A percentile compares a stretch with the other conserved stretches of the same genome.
Conservation (phyloP, 1,140 invertebrate species). For the Theocolax elegans region DNA sequence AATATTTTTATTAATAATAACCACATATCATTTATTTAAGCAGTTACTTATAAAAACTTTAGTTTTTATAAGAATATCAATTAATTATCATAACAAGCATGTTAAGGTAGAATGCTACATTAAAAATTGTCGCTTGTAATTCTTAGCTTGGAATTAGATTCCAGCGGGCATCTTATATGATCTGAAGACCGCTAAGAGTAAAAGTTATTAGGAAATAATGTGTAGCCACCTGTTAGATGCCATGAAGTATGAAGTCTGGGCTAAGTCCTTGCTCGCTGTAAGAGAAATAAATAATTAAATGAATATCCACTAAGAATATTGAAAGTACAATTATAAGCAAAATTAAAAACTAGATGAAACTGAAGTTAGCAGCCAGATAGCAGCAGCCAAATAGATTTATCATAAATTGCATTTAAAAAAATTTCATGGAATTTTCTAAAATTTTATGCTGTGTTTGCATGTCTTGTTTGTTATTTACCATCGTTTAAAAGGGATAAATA, state of each 20-base stretch:
- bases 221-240: slow-evolving; percentile 88
- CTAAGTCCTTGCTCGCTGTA: slow-evolving; percentile 92
- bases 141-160: slow-evolving; percentile 43
- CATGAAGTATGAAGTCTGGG: slow-evolving; percentile 97
- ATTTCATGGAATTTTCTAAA: too few species aligned
- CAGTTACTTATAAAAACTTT: neutral
- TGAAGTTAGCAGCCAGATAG: too few species aligned
- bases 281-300: slow-evolving; percentile 38
- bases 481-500: too few species aligned
- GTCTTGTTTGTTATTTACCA: too few species aligned
- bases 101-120: slow-evolving; percentile 3
- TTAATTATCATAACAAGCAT: neutral
- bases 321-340: neutral
- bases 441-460: too few species aligned
- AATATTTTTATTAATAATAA: slow-evolving; percentile 3
- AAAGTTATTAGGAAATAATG: slow-evolving; percentile 50
- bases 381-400: too few species aligned
- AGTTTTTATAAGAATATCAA: neutral
- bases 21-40: too few species aligned
- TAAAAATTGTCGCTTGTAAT: slow-evolving; percentile 34
- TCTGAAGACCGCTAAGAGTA: slow-evolving; percentile 48
- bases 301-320: neutral
- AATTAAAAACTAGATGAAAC: neutral
- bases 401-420: too few species aligned
- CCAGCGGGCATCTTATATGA: slow-evolving; percentile 46